A percentile compares a stretch with the other conserved stretches of the same genome.
phyloP scores from a whole-genome alignment of 2,888 invertebrate genomes.

The Buathra laborator region DNA sequence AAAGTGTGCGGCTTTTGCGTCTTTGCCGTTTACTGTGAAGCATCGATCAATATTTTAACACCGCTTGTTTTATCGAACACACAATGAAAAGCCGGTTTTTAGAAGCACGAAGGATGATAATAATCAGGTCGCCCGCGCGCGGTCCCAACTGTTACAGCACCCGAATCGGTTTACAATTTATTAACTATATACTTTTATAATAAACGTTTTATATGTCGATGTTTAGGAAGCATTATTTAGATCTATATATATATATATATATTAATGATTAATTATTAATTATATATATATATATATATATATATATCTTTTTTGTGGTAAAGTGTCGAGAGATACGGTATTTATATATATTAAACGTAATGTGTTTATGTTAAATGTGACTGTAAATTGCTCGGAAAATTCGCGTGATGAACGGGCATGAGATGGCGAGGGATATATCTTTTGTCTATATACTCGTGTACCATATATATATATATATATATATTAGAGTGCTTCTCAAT shows the following conservation, averaged over 20 bases:
- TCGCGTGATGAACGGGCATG: slow-evolving; percentile 54
- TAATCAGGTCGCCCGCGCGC: slow-evolving; percentile 39
- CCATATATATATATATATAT: slow-evolving; percentile 12
- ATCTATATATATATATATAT: slow-evolving; percentile 1
- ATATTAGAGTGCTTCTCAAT: slow-evolving; percentile 43
- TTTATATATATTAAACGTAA: slow-evolving; percentile 38
- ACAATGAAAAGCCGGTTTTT: slow-evolving; percentile 3
- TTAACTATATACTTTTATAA: slow-evolving; percentile 14
- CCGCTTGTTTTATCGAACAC: slow-evolving; percentile 32
- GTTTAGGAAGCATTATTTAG: slow-evolving; percentile 55
- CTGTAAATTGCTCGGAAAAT: slow-evolving; percentile 43
- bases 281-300: too few species aligned
- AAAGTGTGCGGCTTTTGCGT: slow-evolving; percentile 25
- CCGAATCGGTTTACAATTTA: slow-evolving; percentile 3
- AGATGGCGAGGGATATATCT: slow-evolving; percentile 41
- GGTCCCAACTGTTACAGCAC: slow-evolving; percentile 49
- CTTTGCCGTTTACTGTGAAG: neutral
- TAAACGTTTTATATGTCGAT: slow-evolving; percentile 34
- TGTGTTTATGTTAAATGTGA: slow-evolving; percentile 58
- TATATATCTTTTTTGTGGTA: slow-evolving; percentile 18
- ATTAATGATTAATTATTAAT: too few species aligned
- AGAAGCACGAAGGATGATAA: slow-evolving; percentile 22
- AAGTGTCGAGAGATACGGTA: slow-evolving; percentile 24
- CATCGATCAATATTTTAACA: slow-evolving; percentile 45
- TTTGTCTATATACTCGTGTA: slow-evolving; percentile 26